phyloP scores from a whole-genome alignment of 2,797 vertebrate genomes.

The Parambassis ranga region DNA sequence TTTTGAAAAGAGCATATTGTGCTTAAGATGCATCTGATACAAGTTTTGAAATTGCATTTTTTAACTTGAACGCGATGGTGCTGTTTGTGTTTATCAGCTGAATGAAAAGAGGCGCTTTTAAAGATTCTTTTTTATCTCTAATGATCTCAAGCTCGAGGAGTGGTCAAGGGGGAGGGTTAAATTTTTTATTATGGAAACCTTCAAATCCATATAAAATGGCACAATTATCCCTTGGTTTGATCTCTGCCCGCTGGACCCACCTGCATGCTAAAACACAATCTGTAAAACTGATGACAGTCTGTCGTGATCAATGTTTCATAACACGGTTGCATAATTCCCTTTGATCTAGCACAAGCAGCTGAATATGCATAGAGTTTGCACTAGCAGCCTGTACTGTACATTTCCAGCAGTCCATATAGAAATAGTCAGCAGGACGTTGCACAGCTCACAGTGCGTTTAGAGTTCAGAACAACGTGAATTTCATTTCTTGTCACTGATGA shows the following conservation, averaged over 20 bases:
- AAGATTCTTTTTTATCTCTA: not conserved
- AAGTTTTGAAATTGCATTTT: not conserved
- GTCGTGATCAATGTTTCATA: constrained; percentile 57
- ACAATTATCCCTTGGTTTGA: constrained; percentile 7
- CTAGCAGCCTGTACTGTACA: constrained; percentile 41
- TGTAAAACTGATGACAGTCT: constrained; percentile 42
- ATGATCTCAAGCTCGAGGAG: not conserved
- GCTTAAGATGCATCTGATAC: not conserved
- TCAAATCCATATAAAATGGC: constrained; percentile 3
- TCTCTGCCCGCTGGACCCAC: not conserved
- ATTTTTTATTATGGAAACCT: not conserved
- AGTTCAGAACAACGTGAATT: constrained; percentile 16
- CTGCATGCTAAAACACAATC: constrained; percentile 9
- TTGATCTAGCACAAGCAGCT: constrained; percentile 52
- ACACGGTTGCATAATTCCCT: constrained; percentile 62
- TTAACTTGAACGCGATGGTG: too few species aligned
- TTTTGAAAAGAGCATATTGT: not conserved
- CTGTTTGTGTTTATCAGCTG: not conserved
- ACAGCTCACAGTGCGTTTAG: constrained; percentile 6
- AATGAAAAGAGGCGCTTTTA: not conserved
- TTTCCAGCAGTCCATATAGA: constrained; percentile 10
- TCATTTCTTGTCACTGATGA: too few species aligned
- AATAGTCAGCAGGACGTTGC: not conserved
- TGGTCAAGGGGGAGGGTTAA: too few species aligned
- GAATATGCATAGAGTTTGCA: constrained; percentile 59